Conservation (phyloP, 2,113 vertebrate species). For the Rafetus swinhoei region DNA sequence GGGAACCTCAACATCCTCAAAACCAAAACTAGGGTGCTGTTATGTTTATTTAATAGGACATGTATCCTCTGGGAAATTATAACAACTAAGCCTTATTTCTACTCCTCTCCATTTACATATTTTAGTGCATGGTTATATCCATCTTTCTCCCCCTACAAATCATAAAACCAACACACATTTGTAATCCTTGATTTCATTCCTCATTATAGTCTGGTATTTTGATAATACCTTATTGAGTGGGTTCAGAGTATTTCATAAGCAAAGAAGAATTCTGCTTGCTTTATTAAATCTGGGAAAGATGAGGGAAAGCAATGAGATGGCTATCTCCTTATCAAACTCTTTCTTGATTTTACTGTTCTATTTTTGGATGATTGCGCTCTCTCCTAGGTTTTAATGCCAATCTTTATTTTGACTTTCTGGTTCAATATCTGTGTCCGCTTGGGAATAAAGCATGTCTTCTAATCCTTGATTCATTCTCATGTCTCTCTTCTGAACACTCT, state of each 20-base stretch:
- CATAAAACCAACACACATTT: neutral
- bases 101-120: neutral
- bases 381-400: neutral
- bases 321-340: neutral
- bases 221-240: neutral
- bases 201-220: neutral
- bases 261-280: neutral
- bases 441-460: too few relatives aligned
- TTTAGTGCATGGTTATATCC: neutral
- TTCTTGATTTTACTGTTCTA: neutral
- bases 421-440: too few relatives aligned
- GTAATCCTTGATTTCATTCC: neutral
- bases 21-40: neutral
- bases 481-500: neutral
- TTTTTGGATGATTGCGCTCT: neutral
- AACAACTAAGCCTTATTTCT: neutral
- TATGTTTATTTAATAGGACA: too few relatives aligned
- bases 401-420: neutral
- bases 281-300: neutral
- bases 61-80: too few relatives aligned
- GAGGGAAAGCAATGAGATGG: neutral
- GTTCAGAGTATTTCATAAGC: neutral
- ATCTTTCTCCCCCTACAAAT: neutral
- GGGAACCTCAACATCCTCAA: neutral
- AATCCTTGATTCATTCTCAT: neutral